phyloP scores from a whole-genome alignment of 2,113 vertebrate genomes.

The Microcebus lehilahytsara region DNA sequence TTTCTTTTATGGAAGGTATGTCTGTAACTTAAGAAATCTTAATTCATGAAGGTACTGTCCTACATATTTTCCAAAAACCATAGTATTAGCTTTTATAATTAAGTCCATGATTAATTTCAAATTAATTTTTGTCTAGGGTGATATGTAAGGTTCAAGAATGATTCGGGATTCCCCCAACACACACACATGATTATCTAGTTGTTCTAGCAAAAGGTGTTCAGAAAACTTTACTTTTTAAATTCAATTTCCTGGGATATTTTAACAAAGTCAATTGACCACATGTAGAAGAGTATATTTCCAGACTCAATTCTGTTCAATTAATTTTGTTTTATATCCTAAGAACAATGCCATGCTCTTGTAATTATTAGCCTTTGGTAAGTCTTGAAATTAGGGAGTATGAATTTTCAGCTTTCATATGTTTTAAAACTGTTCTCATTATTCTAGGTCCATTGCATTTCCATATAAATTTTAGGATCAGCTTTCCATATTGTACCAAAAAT shows the following conservation, averaged over 20 bases:
- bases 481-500: neutral
- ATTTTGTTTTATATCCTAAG: neutral
- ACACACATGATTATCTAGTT: neutral
- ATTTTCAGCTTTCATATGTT: neutral
- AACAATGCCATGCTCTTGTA: neutral
- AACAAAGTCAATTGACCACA: neutral
- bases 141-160: neutral
- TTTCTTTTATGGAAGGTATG: neutral
- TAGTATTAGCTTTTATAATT: neutral
- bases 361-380: neutral
- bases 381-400: neutral
- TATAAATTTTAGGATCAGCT: neutral
- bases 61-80: neutral
- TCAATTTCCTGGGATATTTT: neutral
- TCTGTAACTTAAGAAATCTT: neutral
- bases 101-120: neutral
- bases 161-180: neutral
- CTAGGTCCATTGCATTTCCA: neutral
- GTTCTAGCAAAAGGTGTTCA: neutral
- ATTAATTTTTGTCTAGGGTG: neutral
- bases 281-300: neutral
- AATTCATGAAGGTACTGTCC: neutral
- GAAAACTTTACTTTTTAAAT: neutral
- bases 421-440: neutral
- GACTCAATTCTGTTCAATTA: neutral